A percentile compares a stretch with the other conserved stretches of the same genome.
Conservation (phyloP, 2,113 vertebrate species). For the Paramormyrops kingsleyae region DNA sequence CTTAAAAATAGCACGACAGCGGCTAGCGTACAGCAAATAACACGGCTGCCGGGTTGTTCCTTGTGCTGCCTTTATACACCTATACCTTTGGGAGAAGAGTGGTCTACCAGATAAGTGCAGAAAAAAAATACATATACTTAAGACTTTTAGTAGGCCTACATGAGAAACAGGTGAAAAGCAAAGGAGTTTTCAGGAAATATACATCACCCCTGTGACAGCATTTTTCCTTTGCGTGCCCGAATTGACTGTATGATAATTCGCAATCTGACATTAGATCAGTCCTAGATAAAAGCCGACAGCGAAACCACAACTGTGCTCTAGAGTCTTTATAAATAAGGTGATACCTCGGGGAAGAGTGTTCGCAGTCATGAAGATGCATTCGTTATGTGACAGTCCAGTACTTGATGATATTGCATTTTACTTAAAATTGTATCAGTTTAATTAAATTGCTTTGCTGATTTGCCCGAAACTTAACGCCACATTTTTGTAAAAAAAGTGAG, state of each 20-base stretch:
- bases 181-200: background rate
- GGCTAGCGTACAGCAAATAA: background rate
- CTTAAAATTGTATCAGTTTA: background rate
- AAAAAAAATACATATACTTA: background rate
- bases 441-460: background rate
- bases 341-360: background rate
- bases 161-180: background rate
- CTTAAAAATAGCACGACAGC: background rate
- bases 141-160: background rate
- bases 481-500: background rate
- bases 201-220: background rate
- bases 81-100: background rate
- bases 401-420: background rate
- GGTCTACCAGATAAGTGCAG: background rate
- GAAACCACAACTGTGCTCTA: background rate
- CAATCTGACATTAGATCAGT: background rate
- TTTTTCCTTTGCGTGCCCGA: background rate
- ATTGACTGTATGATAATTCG: background rate
- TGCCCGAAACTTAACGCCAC: background rate
- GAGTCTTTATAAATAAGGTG: background rate
- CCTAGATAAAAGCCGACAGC: background rate
- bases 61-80: background rate
- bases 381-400: background rate
- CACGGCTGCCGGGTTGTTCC: background rate
- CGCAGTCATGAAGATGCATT: background rate